A percentile compares a stretch with the other conserved stretches of the same genome.
phyloP scores from a whole-genome alignment of 2,888 invertebrate species.

The Fabriciana adippe region DNA sequence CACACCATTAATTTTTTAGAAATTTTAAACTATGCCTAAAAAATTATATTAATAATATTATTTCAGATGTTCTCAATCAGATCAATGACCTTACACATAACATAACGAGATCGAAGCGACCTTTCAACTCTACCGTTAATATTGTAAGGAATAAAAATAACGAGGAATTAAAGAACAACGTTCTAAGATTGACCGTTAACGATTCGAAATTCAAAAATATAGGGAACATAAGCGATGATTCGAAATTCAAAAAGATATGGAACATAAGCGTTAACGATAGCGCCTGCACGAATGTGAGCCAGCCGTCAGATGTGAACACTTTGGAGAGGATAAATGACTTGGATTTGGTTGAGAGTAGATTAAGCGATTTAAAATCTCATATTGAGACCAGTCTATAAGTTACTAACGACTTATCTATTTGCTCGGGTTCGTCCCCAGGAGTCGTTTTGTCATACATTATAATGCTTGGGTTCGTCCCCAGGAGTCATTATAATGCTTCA shows the following conservation, averaged over 20 bases:
- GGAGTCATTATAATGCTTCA: too few species aligned
- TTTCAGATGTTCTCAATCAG: conserved; percentile 70
- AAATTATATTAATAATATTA: not conserved
- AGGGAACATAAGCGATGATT: conserved; percentile 54
- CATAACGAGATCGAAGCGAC: conserved; percentile 43
- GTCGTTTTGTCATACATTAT: too few species aligned
- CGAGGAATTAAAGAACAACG: conserved; percentile 37
- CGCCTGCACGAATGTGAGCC: conserved; percentile 50
- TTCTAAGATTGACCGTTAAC: conserved; percentile 50
- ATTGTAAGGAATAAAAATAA: conserved; percentile 20
- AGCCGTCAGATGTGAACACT: conserved; percentile 65
- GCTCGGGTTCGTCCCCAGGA: too few species aligned
- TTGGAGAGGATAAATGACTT: conserved; percentile 74
- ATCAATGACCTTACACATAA: conserved; percentile 64
- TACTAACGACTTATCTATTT: too few species aligned
- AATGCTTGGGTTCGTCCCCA: too few species aligned
- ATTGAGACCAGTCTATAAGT: conserved; percentile 65
- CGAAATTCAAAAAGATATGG: conserved; percentile 48
- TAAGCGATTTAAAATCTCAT: conserved; percentile 62
- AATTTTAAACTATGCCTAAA: not conserved
- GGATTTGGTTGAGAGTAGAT: conserved; percentile 67
- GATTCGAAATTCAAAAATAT: conserved; percentile 50
- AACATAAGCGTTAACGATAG: conserved; percentile 56
- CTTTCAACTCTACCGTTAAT: conserved; percentile 36
- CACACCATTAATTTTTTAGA: too few species aligned